phyloP scores from a whole-genome alignment of 2,888 invertebrate species.

The Nephrocerus scutellatus region DNA sequence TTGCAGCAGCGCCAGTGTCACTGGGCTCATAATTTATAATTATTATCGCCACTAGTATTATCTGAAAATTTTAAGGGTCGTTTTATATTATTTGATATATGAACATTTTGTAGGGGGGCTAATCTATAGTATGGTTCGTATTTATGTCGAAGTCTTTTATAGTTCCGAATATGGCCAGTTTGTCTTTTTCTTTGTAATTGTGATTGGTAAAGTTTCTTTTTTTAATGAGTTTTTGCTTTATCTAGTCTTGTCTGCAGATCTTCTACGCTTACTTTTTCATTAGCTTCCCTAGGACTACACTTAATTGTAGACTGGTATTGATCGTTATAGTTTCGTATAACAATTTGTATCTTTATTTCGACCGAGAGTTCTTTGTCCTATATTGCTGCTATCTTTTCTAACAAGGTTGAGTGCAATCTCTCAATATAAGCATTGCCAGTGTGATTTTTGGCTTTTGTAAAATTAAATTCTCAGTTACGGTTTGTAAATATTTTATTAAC shows the following conservation, averaged over 20 bases:
- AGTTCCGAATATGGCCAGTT: constrained; percentile 13
- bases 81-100: constrained; percentile 17
- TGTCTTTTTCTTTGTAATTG: constrained; percentile 11
- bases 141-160: constrained; percentile 14
- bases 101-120: constrained; percentile 11
- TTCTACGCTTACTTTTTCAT: constrained; percentile 1
- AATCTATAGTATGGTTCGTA: constrained; percentile 13
- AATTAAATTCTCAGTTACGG: constrained; percentile 8
- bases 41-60: too few relatives aligned
- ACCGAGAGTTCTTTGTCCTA: constrained; percentile 9
- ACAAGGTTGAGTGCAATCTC: constrained; percentile 15
- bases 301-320: constrained; percentile 16
- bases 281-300: constrained; percentile 12
- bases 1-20: too few relatives aligned
- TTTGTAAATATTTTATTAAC: constrained; percentile 8
- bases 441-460: constrained; percentile 15
- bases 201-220: constrained; percentile 6
- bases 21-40: too few relatives aligned
- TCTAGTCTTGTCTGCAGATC: constrained; percentile 3
- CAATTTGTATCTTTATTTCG: constrained; percentile 12
- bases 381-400: constrained; percentile 15
- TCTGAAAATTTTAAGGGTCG: constrained; percentile 10
- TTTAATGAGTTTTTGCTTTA: constrained; percentile 7
- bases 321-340: constrained; percentile 16
- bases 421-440: constrained; percentile 11